Conservation (phyloP, 1,140 invertebrate species). For the Bombus pyrosoma region DNA sequence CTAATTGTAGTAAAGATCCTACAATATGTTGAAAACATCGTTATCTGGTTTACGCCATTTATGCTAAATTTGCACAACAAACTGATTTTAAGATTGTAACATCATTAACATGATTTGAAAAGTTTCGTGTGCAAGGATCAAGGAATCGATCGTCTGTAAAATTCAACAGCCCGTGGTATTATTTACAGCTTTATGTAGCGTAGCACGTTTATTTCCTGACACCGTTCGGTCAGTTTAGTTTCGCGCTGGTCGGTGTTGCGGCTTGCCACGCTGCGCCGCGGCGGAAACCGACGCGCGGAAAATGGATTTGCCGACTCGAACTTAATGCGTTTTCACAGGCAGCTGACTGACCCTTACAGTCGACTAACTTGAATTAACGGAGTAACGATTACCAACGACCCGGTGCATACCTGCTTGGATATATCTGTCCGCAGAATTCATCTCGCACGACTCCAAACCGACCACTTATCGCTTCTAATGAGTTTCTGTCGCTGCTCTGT, state of each 20-base stretch:
- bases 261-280: constrained; percentile 6
- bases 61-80: not conserved
- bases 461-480: constrained; percentile 6
- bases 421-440: constrained; percentile 33
- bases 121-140: not conserved
- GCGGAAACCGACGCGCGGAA: constrained; percentile 37
- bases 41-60: not conserved
- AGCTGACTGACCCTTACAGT: constrained; percentile 58
- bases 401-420: not conserved
- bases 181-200: not conserved
- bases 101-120: not conserved
- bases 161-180: not conserved
- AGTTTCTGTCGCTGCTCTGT: constrained; percentile 13
- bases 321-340: constrained; percentile 69
- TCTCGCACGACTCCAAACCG: not conserved
- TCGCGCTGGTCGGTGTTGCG: constrained; percentile 21
- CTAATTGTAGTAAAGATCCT: too few relatives aligned
- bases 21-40: not conserved
- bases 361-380: constrained; percentile 56
- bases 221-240: constrained; percentile 22
- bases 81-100: not conserved
- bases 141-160: not conserved
- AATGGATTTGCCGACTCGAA: constrained; percentile 63
- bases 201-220: not conserved
- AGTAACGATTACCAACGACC: constrained; percentile 41